Percentiles rank a stretch among this genome's conserved stretches.
phyloP scores from a whole-genome alignment of 2,113 vertebrate species.

The Ibidorhyncha struthersii region DNA sequence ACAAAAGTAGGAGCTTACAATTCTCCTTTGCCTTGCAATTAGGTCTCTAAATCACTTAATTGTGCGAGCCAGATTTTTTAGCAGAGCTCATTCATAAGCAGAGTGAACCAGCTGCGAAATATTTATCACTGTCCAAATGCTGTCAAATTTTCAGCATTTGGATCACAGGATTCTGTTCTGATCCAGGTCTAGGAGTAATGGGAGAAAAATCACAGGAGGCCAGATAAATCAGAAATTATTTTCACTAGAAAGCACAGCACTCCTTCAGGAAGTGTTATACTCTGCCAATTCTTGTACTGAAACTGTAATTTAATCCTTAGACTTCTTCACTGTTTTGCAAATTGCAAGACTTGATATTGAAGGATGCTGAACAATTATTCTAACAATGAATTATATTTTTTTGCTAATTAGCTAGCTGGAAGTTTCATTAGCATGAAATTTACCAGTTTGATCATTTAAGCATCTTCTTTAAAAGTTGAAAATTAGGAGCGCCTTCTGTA shows the following conservation, averaged over 20 bases:
- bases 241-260: neutral
- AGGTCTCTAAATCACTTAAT: constrained; percentile 42
- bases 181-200: constrained; percentile 14
- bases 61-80: constrained; percentile 52
- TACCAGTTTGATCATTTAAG: neutral
- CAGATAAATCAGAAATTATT: neutral
- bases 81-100: constrained; percentile 20
- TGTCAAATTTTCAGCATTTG: constrained; percentile 24
- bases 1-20: constrained; percentile 46
- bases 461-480: neutral
- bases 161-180: constrained; percentile 19
- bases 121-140: constrained; percentile 49
- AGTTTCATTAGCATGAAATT: neutral
- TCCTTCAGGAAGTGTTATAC: neutral
- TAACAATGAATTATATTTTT: neutral
- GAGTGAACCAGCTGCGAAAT: constrained; percentile 58
- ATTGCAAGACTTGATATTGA: neutral
- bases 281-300: neutral
- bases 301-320: neutral
- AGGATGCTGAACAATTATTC: neutral
- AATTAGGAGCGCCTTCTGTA: neutral
- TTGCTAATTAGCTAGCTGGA: neutral
- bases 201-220: neutral
- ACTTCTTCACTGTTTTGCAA: neutral
- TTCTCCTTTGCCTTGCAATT: constrained; percentile 57